Conservation (phyloP, 1,140 invertebrate species). For the Euwallacea fornicatus region DNA sequence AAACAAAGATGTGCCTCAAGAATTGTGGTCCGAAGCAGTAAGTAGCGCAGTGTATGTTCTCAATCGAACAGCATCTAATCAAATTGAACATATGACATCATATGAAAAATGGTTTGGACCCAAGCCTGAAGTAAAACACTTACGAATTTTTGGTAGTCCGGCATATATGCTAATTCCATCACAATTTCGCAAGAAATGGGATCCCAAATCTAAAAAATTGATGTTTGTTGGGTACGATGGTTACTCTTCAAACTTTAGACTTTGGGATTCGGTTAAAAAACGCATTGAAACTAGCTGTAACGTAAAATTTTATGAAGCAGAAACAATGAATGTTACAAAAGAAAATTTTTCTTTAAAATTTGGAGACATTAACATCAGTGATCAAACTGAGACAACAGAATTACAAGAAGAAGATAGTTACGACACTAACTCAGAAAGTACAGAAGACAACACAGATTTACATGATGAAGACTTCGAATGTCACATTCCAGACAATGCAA, state of each 20-base stretch:
- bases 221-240: slow-evolving; percentile 36
- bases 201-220: slow-evolving; percentile 29
- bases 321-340: slow-evolving; percentile 4
- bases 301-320: slow-evolving; percentile 44
- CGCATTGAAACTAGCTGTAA: slow-evolving; percentile 43
- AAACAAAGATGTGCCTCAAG: slow-evolving; percentile 34
- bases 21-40: slow-evolving; percentile 53
- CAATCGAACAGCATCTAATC: slow-evolving; percentile 17
- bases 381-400: background rate
- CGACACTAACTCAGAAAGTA: background rate
- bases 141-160: slow-evolving; percentile 47
- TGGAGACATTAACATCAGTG: slow-evolving; percentile 1
- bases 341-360: background rate
- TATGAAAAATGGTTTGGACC: slow-evolving; percentile 37
- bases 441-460: no score
- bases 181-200: slow-evolving; percentile 30
- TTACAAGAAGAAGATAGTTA: background rate
- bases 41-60: slow-evolving; percentile 45
- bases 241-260: slow-evolving; percentile 23
- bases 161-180: slow-evolving; percentile 40
- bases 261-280: slow-evolving; percentile 39
- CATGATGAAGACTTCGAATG: background rate
- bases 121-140: slow-evolving; percentile 24
- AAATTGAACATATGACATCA: no score
- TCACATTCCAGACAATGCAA: background rate